A percentile compares a stretch with the other conserved stretches of the same genome.
phyloP scores from a whole-genome alignment of 2,888 invertebrate genomes.

The Apamea crenata region DNA sequence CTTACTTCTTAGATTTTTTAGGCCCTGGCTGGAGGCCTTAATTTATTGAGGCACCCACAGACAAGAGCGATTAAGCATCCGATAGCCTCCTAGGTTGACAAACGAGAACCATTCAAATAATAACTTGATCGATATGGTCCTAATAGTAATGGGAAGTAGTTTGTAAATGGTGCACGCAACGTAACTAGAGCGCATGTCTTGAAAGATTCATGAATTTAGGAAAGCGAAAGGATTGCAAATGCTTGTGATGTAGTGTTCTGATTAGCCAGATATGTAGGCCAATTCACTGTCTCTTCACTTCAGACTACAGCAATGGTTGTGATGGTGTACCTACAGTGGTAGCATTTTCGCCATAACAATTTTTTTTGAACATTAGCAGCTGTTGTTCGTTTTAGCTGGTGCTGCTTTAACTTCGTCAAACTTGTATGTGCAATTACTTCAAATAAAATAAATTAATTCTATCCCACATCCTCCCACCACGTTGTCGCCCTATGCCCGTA shows the following conservation, averaged over 20 bases:
- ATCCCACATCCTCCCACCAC: background rate
- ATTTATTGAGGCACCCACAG: background rate
- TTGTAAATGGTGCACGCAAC: background rate
- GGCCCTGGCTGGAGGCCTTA: background rate
- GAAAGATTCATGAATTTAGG: slow-evolving; percentile 19
- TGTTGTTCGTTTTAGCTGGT: background rate
- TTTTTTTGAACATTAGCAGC: background rate
- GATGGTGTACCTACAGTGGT: background rate
- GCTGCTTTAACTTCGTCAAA: background rate
- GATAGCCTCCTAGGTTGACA: background rate
- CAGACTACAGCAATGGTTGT: background rate
- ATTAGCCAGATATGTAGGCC: background rate
- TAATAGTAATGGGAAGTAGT: background rate
- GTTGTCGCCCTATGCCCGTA: slow-evolving; percentile 50
- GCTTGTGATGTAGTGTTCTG: background rate
- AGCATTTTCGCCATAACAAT: background rate
- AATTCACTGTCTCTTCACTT: background rate
- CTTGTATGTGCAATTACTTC: background rate
- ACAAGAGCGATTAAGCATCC: background rate
- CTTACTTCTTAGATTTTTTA: no score
- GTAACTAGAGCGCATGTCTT: background rate
- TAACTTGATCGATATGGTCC: background rate
- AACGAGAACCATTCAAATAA: background rate
- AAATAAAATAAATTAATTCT: background rate
- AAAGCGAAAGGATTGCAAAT: slow-evolving; percentile 13